phyloP scores from a whole-genome alignment of 1,140 invertebrate species.

The Dendroctonus ponderosae region DNA sequence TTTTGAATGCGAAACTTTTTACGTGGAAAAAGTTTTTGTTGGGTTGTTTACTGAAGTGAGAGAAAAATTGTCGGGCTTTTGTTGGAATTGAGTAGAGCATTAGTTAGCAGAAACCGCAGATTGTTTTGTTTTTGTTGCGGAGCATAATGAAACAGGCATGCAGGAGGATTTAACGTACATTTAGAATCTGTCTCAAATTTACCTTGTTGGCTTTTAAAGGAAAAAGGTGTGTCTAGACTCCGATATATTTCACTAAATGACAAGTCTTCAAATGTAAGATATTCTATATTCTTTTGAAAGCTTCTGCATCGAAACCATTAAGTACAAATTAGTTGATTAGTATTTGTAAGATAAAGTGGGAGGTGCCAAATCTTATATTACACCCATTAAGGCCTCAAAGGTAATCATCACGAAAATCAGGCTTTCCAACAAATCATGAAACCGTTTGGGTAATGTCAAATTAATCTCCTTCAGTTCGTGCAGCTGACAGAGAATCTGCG shows the following conservation, averaged over 20 bases:
- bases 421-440: constrained; percentile 1
- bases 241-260: too few species aligned
- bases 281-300: too few species aligned
- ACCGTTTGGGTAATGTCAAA: constrained; percentile 10
- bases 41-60: background rate
- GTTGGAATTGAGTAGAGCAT: background rate
- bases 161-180: too few species aligned
- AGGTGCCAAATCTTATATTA: too few species aligned
- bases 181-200: too few species aligned
- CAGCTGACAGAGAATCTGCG: constrained; percentile 20
- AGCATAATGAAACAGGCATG: too few species aligned
- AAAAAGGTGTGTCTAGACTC: too few species aligned
- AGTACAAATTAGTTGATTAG: background rate
- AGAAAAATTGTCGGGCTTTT: background rate
- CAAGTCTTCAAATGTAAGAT: too few species aligned
- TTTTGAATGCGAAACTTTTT: constrained; percentile 3
- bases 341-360: too few species aligned
- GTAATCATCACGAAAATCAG: background rate
- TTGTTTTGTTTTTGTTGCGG: background rate
- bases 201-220: too few species aligned
- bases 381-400: background rate
- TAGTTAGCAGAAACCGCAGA: background rate
- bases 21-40: background rate
- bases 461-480: constrained; percentile 18
- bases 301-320: background rate